Evolutionary conservation across 2,113 vertebrate genomes (phyloP), one percentile per base, ranked within the genome.

Genomic region (Parotia lawesii): DNA sequence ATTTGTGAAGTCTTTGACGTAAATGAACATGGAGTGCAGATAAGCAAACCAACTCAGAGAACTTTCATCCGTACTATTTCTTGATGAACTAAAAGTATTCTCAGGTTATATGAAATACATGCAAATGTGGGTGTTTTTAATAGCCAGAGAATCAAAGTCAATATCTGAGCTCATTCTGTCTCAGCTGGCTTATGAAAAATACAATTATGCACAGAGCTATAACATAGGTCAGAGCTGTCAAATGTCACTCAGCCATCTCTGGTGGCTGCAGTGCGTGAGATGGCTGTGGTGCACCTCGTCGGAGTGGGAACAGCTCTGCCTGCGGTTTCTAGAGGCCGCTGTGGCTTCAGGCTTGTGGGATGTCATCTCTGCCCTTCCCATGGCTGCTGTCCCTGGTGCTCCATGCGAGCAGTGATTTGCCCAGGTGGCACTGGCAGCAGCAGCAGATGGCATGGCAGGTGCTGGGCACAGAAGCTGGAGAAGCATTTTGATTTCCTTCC

Each of bases 361-460:
- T 90, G 85, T 91, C 75, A 85, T 84, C 60, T 53, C 77, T 94
- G 94, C 45, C 93, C 94, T 92, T 92, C 69, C 69, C 21, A 0
- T 20, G 25, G 76, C 71, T 90, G 72, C 85, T 57, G n/a, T 77
- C 80, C 56, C 92, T 56, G 62, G 60, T 88, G 82, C 76, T 95
- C 76, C 72, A 62, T 86, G 53, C 57, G 4, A 90, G 88, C 15
- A 0, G 45, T 73, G 92, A 82, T 79, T 88, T 58, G 58, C 88
- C 80, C 94, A 96, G 94, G 95, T 95, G 94, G 95, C 51, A 29
- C 45, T 70, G 90, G 92, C 40, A 79, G 83, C 69, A 86, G 71
- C 71, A 72, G 92, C 95, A 96, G 92, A 96, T 96, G 95, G 95
- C 72, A 48, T 45, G 82, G 88, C 96, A 96, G 94, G 93, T 95